Evolutionary conservation across 35 echinoderm and acorn worm species (phyloP), one percentile per base, ranked within the genome.

Genomic region (Stichopus chloronotus): DNA sequence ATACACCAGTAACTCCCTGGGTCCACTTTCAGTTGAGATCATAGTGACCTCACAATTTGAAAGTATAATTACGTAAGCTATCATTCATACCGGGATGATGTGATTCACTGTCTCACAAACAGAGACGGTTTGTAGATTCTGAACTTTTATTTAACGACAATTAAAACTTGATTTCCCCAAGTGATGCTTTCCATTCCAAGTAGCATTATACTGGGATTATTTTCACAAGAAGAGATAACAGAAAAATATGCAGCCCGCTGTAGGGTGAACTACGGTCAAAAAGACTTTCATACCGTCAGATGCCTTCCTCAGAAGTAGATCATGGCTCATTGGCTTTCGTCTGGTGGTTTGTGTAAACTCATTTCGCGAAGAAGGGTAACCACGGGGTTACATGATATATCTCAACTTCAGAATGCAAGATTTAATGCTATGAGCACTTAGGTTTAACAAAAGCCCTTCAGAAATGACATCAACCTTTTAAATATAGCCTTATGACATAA

Each of bases 211-310:
- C 30, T 43, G 30, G 30, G 30, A 43, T 43, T 43, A 43, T 43
- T 65, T 74, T 74, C 69, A 21, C 69, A 3, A 74, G 22, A 19
- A 19, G 19, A 74, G 59, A 43, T 43, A 43, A 7, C 8, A 19
- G 9, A 53, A 53, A 82, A 58, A 85, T 58, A 85, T 58, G 19
- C 20, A 58, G 52, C 30, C 55, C 7, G 82, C 82, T 81, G 14
- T n/a, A 85, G 24, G 82, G 82, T 85, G 55, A 85, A 85, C 2
- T 21, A 85, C 82, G 82, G 82, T 85, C 82, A 85, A 58, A 8
- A 9, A 58, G 82, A 85, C 13, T 11, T 58, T 59, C 9, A 58
- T 9, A 74, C 19, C 22, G 69, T 74, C 69, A 72, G 6, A 72
- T n/a, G n/a, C n/a, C n/a, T 11, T 19, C 68, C 68, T 72, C 21